A percentile compares a stretch with the other conserved stretches of the same genome.
These are phyloP conservation scores for Drosophila borealis DNA, from an alignment of 2,888 invertebrate genomes.

Conservation along the genomic window DNA sequence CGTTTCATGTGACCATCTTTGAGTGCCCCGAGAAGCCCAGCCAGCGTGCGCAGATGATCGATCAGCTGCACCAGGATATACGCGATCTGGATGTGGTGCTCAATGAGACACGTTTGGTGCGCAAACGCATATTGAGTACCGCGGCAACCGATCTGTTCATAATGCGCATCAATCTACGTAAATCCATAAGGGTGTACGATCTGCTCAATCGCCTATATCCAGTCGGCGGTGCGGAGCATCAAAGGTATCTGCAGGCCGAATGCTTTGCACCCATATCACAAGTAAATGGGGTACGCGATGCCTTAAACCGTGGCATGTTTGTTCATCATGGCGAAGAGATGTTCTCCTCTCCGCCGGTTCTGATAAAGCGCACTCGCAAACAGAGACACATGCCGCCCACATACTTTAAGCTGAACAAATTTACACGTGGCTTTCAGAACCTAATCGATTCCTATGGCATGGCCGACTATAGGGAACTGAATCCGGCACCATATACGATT, in stretches of 20 bases:
- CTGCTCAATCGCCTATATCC: constrained; percentile 95
- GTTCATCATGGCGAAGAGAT: background rate
- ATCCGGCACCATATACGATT: constrained; percentile 95
- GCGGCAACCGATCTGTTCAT: constrained; percentile 83
- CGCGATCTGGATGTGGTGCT: constrained; percentile 90
- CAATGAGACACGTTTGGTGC: constrained; percentile 91
- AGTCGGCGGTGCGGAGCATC: constrained; percentile 88
- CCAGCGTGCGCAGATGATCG: constrained; percentile 90
- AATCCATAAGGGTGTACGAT: constrained; percentile 95
- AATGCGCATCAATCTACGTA: constrained; percentile 92
- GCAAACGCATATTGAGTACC: constrained; percentile 88
- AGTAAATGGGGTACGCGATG: constrained; percentile 89
- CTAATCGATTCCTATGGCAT: constrained; percentile 97
- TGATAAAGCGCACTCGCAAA: constrained; percentile 81
- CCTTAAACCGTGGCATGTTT: constrained; percentile 87
- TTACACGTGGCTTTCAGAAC: constrained; percentile 92
- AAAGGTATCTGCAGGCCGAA: constrained; percentile 93
- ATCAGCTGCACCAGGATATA: constrained; percentile 90
- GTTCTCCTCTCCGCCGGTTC: constrained; percentile 89
- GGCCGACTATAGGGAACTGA: constrained; percentile 96
- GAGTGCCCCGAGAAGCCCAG: constrained; percentile 91
- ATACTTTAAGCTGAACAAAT: constrained; percentile 95
- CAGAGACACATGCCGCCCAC: constrained; percentile 87
- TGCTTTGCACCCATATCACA: constrained; percentile 93
- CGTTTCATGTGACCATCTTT: constrained; percentile 93